Percentiles rank a stretch among this genome's conserved stretches.
Conservation (phyloP, 2,888 invertebrate species). For the Steinernema scapterisci region DNA sequence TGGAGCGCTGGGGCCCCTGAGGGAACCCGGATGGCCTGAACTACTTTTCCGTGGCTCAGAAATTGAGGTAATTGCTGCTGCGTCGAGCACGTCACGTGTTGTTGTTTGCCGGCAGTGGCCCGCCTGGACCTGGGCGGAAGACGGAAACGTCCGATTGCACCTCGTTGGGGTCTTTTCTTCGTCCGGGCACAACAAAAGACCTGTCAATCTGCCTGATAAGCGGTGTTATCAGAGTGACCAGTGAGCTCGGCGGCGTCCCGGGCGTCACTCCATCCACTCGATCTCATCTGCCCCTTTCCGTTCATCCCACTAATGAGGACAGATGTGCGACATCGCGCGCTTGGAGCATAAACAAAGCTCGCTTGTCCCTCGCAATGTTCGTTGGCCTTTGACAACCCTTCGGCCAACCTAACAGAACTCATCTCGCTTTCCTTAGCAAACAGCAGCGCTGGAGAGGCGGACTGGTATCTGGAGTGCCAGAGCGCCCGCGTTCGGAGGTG, state of each 20-base stretch:
- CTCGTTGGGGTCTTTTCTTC: no score
- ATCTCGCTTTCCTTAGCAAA: neutral
- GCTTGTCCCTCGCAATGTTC: neutral
- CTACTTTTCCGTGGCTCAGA: neutral
- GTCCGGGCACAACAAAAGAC: no score
- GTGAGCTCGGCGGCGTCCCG: neutral
- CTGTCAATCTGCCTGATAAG: no score
- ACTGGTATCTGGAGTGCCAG: neutral
- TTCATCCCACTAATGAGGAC: constrained; percentile 23
- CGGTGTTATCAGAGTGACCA: neutral
- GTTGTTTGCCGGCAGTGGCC: neutral
- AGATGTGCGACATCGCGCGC: neutral
- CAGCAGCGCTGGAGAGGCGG: neutral
- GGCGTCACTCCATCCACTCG: neutral
- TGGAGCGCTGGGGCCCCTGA: constrained; percentile 1
- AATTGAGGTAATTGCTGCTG: constrained; percentile 5
- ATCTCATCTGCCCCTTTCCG: neutral
- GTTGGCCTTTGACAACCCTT: neutral
- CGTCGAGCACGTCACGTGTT: neutral
- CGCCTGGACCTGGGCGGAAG: neutral
- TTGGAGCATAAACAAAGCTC: constrained; percentile 10
- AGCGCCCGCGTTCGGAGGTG: no score
- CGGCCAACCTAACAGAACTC: neutral
- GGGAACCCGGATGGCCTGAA: neutral
- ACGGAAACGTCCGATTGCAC: no score